phyloP scores from a whole-genome alignment of 2,797 vertebrate species.

The Poecile montanus region DNA sequence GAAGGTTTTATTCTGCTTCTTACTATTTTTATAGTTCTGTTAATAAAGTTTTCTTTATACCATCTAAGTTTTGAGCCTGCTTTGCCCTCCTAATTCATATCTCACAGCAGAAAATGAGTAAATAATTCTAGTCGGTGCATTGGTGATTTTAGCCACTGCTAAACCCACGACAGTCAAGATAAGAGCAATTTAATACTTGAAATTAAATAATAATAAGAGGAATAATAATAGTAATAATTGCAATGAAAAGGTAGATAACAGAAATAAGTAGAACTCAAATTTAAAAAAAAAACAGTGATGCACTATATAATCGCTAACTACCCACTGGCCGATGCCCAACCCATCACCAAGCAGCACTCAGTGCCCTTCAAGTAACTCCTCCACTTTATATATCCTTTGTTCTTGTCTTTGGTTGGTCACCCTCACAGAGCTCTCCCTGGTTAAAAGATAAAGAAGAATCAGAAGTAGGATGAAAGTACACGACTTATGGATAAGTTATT shows the following conservation, averaged over 20 bases:
- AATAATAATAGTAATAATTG: background rate
- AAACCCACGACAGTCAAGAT: background rate
- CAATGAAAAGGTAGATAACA: background rate
- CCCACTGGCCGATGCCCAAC: fast-evolving
- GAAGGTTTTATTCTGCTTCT: no score
- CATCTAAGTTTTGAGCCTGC: no score
- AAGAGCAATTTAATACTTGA: background rate
- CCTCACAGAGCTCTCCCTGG: no score
- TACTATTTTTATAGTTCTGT: no score
- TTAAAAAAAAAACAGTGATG: background rate
- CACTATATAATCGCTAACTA: background rate
- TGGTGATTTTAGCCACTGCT: no score
- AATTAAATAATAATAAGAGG: background rate
- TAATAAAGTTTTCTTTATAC: no score
- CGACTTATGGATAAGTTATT: background rate
- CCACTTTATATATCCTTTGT: background rate
- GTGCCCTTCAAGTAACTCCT: background rate
- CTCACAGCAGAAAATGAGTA: no score
- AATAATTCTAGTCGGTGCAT: no score
- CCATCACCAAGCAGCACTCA: background rate
- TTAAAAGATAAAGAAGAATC: background rate
- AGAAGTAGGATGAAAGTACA: background rate
- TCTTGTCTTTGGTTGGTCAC: no score
- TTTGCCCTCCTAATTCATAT: no score
- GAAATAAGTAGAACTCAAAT: background rate